Evolutionary conservation across 2,888 invertebrate species (phyloP), one percentile per base, ranked within the genome.

Genomic region (Eupithecia dodoneata): DNA sequence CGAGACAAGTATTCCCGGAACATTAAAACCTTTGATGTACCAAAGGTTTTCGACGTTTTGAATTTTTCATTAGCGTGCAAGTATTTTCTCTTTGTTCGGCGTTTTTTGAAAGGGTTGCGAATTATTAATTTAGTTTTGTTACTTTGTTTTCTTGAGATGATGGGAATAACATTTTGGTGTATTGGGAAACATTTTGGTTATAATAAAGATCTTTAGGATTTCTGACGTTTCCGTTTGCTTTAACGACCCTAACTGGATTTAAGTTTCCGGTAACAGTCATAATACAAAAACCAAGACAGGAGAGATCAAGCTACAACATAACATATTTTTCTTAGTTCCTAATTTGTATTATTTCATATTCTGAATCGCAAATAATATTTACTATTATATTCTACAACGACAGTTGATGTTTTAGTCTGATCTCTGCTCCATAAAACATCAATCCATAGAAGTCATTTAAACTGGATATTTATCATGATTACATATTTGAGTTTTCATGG

Each of bases 61-160:
- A 84, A 85, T 85, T 84, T 84, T 86, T 84, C 82, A 85, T 85
- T 80, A 81, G 67, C 71, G 66, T 76, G 71, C 75, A 78, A 79
- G 79, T 82, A 81, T 79, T 81, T 74, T 74, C 78, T 74, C 80
- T 81, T 81, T 82, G 79, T 82, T 79, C 74, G 65, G 73, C 70
- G 72, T 77, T 81, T 78, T 77, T 76, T 65, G 72, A 79, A 78
- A 81, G 83, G 81, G 81, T 82, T 79, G 71, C 49, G 78, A 82
- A 77, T 78, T 80, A 81, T 76, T 79, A 80, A 82, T 80, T 76
- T 76, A 12, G 73, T 78, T 76, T 44, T 30, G 30, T 30, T 18
- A 52, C 41, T 41, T 70, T 71, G 4, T n/a, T 70, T 45, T 73
- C 59, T 70, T 76, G 30, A 13, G 72, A 72, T 66, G 49, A 42